These are phyloP conservation scores for Hormaphis cornu DNA, from an alignment of 1,140 invertebrate genomes.

Conservation along the genomic window DNA sequence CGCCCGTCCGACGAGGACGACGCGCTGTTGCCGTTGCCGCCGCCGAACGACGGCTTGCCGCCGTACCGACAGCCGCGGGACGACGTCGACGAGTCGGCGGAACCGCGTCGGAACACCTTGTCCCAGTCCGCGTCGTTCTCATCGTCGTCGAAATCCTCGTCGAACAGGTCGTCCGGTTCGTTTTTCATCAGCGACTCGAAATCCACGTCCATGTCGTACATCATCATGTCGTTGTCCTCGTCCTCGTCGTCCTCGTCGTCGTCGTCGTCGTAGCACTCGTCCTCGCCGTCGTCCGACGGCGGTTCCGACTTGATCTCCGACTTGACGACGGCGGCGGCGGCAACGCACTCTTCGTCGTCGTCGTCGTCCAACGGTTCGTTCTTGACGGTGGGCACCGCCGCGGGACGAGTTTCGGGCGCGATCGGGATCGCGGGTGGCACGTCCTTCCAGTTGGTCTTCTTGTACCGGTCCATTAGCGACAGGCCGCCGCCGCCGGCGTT, in stretches of 20 bases:
- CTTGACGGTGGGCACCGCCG: not conserved
- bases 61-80: not conserved
- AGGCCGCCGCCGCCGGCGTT: not conserved
- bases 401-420: not conserved
- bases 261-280: not conserved
- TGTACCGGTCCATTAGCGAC: conserved; percentile 11
- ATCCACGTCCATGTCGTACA: not conserved
- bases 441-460: conserved; percentile 19
- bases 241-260: not conserved
- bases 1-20: not conserved
- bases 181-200: conserved; percentile 16
- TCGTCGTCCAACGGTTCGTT: not conserved
- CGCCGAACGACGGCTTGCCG: not conserved
- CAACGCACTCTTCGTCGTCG: no score
- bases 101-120: not conserved
- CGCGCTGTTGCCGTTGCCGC: not conserved
- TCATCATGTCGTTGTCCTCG: not conserved
- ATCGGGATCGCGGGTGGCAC: not conserved
- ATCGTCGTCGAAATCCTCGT: conserved; percentile 7
- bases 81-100: not conserved
- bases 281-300: not conserved
- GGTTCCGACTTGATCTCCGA: not conserved
- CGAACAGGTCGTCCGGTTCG: conserved; percentile 13
- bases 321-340: no score
- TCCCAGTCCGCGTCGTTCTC: conserved; percentile 26